These are phyloP conservation scores for Abscondita cerata DNA, from an alignment of 2,888 invertebrate genomes.

Conservation along the genomic window DNA sequence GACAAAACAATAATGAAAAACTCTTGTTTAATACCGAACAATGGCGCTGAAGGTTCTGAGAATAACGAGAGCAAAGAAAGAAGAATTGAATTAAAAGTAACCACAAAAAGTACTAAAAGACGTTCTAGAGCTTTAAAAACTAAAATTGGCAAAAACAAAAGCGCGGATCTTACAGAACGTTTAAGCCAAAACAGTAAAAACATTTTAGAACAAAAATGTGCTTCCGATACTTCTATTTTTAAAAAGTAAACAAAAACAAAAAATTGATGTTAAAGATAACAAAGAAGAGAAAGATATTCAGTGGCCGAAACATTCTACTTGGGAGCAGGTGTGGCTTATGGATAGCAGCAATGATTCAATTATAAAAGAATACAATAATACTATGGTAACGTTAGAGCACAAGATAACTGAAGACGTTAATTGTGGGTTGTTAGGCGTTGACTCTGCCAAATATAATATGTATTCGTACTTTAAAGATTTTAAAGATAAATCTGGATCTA, in stretches of 20 bases:
- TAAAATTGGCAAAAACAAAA: slow-evolving; percentile 49
- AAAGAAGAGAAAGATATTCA: background rate
- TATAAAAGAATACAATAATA: slow-evolving; percentile 10
- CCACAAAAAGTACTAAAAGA: slow-evolving; percentile 45
- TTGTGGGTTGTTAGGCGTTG: background rate
- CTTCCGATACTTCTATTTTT: slow-evolving; percentile 17
- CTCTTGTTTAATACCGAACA: no score
- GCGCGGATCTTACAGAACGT: slow-evolving; percentile 44
- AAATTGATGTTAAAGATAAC: background rate
- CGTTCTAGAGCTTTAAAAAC: slow-evolving; percentile 48
- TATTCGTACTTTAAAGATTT: background rate
- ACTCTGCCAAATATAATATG: background rate
- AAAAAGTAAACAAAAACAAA: background rate
- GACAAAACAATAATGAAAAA: background rate
- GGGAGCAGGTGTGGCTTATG: slow-evolving; percentile 23
- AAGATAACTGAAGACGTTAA: slow-evolving; percentile 8
- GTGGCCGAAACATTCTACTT: slow-evolving; percentile 8
- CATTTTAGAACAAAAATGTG: slow-evolving; percentile 17
- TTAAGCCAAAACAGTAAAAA: slow-evolving; percentile 36
- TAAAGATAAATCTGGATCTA: no score
- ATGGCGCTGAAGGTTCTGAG: background rate
- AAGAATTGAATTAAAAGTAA: slow-evolving; percentile 23
- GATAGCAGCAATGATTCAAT: slow-evolving; percentile 9
- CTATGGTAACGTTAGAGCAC: slow-evolving; percentile 1
- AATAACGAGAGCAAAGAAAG: slow-evolving; percentile 15